phyloP scores from a whole-genome alignment of 2,888 invertebrate species.

The Eurytoma californica region DNA sequence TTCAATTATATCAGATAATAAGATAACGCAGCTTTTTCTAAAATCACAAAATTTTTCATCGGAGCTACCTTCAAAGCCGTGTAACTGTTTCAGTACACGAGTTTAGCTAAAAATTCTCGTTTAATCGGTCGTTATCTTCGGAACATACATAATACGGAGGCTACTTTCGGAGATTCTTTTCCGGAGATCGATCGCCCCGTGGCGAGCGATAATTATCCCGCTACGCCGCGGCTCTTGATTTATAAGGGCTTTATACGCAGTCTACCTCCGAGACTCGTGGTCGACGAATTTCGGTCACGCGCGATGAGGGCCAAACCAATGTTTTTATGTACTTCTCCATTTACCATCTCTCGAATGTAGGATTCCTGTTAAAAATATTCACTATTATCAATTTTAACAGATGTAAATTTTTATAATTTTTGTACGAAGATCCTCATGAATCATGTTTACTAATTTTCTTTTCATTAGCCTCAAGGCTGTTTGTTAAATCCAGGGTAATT shows the following conservation, averaged over 20 bases:
- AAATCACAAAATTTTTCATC: no score
- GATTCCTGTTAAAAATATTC: constrained; percentile 2
- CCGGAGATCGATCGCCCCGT: not conserved
- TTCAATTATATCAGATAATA: no score
- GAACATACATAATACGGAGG: constrained; percentile 54
- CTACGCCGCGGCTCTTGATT: constrained; percentile 18
- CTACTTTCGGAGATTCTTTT: constrained; percentile 17
- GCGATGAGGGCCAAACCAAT: constrained; percentile 8
- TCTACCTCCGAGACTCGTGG: not conserved
- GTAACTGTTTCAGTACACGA: no score
- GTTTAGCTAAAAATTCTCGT: not conserved
- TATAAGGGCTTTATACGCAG: constrained; percentile 27
- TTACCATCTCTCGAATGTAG: not conserved
- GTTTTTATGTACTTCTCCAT: not conserved
- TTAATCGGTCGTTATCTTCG: constrained; percentile 13
- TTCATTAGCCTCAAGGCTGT: constrained; percentile 28
- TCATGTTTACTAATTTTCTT: constrained; percentile 6
- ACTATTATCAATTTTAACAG: constrained; percentile 3
- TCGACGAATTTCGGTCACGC: constrained; percentile 17
- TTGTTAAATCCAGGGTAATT: not conserved
- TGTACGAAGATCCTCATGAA: not conserved
- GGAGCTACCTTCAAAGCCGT: no score
- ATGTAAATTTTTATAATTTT: constrained; percentile 33
- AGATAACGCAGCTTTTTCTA: no score
- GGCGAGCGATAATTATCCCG: constrained; percentile 29